These are phyloP conservation scores for Anorthoa munda DNA, from an alignment of 2,888 invertebrate genomes.

Conservation along the genomic window DNA sequence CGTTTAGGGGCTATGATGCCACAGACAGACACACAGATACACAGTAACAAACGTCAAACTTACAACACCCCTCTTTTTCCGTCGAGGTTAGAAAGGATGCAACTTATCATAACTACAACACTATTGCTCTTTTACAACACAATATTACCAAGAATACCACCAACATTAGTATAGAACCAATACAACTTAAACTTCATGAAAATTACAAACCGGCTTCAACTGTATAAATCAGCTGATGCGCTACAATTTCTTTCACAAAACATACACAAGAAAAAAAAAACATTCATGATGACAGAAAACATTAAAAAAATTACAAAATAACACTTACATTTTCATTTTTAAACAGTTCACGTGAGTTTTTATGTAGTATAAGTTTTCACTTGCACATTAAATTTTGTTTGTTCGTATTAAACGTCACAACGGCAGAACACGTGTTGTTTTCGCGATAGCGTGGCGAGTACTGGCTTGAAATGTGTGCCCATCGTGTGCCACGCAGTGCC, in stretches of 20 bases:
- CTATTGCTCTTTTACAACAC: too few relatives aligned
- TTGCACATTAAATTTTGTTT: conserved; percentile 25
- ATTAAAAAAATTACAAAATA: neutral
- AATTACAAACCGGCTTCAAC: conserved; percentile 1
- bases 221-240: conserved; percentile 35
- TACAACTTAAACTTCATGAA: neutral
- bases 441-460: conserved; percentile 18
- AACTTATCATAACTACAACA: too few relatives aligned
- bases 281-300: neutral
- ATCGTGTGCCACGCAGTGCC: neutral
- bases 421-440: neutral
- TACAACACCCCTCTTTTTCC: too few relatives aligned
- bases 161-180: neutral
- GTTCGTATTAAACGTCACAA: neutral
- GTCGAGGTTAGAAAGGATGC: too few relatives aligned
- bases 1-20: too few relatives aligned
- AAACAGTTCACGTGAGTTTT: neutral
- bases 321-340: conserved; percentile 43
- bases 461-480: conserved; percentile 13
- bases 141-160: neutral
- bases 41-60: too few relatives aligned
- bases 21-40: too few relatives aligned
- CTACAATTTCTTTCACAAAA: conserved; percentile 8
- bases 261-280: neutral
- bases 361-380: conserved; percentile 12